Base-by-base conservation (phyloP, 2,113 vertebrate species). In the Climacteris rufus region DNA sequence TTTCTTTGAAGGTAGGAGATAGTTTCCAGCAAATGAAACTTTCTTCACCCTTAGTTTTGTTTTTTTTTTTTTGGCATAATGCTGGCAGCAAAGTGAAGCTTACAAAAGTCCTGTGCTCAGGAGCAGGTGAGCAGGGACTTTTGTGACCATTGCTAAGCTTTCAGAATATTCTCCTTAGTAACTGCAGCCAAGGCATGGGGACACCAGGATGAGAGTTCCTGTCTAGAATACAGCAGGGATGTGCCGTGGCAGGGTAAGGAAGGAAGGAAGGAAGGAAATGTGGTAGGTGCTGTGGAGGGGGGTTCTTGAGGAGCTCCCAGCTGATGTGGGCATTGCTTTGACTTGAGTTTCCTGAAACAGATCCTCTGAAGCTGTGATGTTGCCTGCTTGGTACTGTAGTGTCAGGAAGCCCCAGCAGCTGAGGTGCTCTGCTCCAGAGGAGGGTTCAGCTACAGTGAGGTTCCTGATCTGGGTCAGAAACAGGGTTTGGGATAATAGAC, bases 21-120 rank as follows among this genome's bases (percentile, higher is more conserved):
- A 10, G 84, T 89, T 95, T 93, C 57, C 45, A 45, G 45, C 45
- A 45, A 45, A 45, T 45, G 76, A 83, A 88, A 71, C 57, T 64
- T 70, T 85, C 66, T 70, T 77, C 72, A 71, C 18, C 71, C 21
- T 83, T 59, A 68, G 33, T 42, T 85, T 77, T 35, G 24, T n/a
- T 39, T 28, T 63, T 39, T n/a, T 10, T 15, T 40, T 93, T 50
- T 84, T 71, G 28, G 31, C 8, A 1, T 77, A 65, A 61, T 59
- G 56, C 83, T 95, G 90, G 83, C 65, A 82, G 84, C 57, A 49
- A 22, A 89, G 75, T 28, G 49, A 72, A 81, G 80, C 75, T 90
- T 52, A 39, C 12, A 20, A 2, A 90, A 68, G 77, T 59, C 93
- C 61, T 61, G 50, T 75, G 89, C 86, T 83, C 35, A 31, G 78